Evolutionary conservation across 2,797 vertebrate genomes (phyloP).

Genomic region (Paratrypauchen microcephalus): DNA sequence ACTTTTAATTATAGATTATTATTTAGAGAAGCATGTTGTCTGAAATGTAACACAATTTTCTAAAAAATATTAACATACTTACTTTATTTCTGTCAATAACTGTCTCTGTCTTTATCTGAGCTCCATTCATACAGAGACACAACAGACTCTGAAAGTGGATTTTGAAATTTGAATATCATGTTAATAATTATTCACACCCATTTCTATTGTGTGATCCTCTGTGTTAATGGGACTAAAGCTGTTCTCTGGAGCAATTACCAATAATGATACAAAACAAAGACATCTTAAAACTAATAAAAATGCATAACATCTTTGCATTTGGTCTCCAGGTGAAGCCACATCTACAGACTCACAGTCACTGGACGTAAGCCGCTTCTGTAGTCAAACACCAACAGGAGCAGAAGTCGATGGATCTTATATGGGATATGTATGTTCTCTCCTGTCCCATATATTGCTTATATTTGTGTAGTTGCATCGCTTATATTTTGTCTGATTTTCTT

Average conservation of each 20-base stretch:
- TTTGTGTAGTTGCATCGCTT: not conserved
- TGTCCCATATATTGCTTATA: too few species aligned
- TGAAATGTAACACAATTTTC: conserved; percentile 30
- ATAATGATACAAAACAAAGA: not conserved
- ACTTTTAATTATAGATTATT: conserved; percentile 31
- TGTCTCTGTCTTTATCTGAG: conserved; percentile 5
- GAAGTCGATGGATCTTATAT: conserved; percentile 88
- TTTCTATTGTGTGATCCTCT: conserved; percentile 29
- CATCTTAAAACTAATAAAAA: not conserved
- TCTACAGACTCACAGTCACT: conserved; percentile 82
- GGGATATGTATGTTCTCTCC: conserved; percentile 87
- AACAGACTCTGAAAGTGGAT: not conserved
- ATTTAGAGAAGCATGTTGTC: conserved; percentile 51
- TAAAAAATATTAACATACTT: conserved; percentile 37
- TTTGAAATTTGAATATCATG: too few species aligned
- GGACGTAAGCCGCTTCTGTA: conserved; percentile 83
- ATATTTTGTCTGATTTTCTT: conserved; percentile 4
- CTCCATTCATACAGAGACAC: conserved; percentile 35
- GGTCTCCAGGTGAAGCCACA: conserved; percentile 77
- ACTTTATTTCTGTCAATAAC: conserved; percentile 36
- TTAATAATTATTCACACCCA: conserved; percentile 1
- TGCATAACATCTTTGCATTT: conserved; percentile 15
- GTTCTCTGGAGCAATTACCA: conserved; percentile 7
- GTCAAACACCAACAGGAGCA: conserved; percentile 85
- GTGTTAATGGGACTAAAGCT: conserved; percentile 33